Evolutionary conservation across 2,888 invertebrate species (phyloP).

Genomic region (Rhagonycha lutea): DNA sequence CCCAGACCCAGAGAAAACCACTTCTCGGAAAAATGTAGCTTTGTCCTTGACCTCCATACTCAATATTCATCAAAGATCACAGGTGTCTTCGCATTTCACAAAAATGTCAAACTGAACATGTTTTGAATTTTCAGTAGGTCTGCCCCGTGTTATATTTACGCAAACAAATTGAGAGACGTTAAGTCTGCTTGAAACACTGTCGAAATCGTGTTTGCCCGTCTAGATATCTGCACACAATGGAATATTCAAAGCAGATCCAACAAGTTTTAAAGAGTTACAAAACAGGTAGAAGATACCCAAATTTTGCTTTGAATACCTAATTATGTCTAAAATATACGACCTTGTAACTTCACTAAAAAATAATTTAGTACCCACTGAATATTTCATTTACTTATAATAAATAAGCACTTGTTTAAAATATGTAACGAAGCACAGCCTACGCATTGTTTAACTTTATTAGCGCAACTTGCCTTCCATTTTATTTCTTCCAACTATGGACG

Average conservation of each 20-base stretch:
- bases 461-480: slow-evolving; percentile 9
- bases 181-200: not conserved
- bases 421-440: slow-evolving; percentile 25
- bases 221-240: slow-evolving; percentile 5
- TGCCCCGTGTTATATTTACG: not conserved
- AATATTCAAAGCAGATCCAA: slow-evolving; percentile 17
- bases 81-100: not conserved
- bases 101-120: not conserved
- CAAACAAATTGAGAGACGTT: not conserved
- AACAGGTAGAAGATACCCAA: slow-evolving; percentile 25
- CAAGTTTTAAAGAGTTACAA: slow-evolving; percentile 21
- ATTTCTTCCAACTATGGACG: not conserved
- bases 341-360: slow-evolving; percentile 29
- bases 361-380: slow-evolving; percentile 29
- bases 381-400: slow-evolving; percentile 25
- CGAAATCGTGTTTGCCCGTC: slow-evolving; percentile 7
- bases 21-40: not conserved
- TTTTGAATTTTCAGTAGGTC: not conserved
- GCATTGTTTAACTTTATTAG: slow-evolving; percentile 28
- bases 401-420: slow-evolving; percentile 25
- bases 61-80: not conserved
- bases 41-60: not conserved
- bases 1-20: not conserved
- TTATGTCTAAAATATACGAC: slow-evolving; percentile 30
- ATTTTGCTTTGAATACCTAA: slow-evolving; percentile 31